Evolutionary conservation across 1,140 invertebrate genomes (phyloP), one percentile per base, ranked within the genome.

Genomic region (Drosophila equinoxialis): DNA sequence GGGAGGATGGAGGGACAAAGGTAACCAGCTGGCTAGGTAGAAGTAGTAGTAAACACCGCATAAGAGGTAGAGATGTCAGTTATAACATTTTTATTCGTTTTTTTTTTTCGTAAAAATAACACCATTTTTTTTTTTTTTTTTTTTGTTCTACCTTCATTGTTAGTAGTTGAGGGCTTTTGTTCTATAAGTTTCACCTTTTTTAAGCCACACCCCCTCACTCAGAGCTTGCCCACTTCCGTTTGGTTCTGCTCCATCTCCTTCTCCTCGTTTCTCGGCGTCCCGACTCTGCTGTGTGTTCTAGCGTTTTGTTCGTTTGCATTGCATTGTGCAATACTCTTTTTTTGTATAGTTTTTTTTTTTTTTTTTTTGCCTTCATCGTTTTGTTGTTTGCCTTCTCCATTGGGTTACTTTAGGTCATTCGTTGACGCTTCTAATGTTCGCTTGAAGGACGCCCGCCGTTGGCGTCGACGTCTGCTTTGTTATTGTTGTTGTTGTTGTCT

Each of bases 321-420:
- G 65, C 65, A 81, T 81, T 81, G 69, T 81, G 73, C 78, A 81
- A 76, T 77, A 68, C 69, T 66, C 73, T 77, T 63, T 30, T 30
- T 57, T 63, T 51, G n/a, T 51, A 17, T 48, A 8, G 1, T 17
- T 20, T 68, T 14, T 48, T 66, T 68, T 14, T 48, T 66, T 67
- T 42, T 60, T 17, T 30, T 11, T 41, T 57, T 20, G 39, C 58
- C 45, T 51, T 35, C 33, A 39, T 57, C 60, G 41, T 71, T 74
- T 41, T 63, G 58, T 57, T 66, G 59, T 67, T 79, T 68, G 45
- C 79, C 69, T 71, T 79, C 79, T 76, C 68, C 79, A 77, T 70
- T 79, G 79, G 84, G 84, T 89, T 87, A 89, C 85, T 87, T 87
- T 90, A 89, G 84, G 84, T 87, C 85, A 87, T 79, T 74, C 64